Evolutionary conservation across 2,113 vertebrate genomes (phyloP), one percentile per base, ranked within the genome.

Genomic region (Lepidothrix coronata): DNA sequence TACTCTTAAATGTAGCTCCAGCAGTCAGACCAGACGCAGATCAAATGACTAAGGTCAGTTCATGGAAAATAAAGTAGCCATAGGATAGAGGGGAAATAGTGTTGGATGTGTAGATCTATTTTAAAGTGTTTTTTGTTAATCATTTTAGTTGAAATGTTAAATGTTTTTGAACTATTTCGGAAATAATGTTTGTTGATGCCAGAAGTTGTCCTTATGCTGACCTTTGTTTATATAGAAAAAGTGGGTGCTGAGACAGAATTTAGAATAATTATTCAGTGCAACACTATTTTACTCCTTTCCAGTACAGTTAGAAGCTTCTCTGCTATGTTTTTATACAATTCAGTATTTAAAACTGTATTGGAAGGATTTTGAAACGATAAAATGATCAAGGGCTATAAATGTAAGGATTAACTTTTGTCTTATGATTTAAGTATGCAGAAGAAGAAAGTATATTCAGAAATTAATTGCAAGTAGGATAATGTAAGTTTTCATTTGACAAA

Each of bases 31-130:
- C 99, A 33, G 99, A 99, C 3, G 99, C 99, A 35, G 99, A 99
- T 97, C 99, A 99, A 96, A 99, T 99, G 98, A 99, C 99, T 81
- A 99, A 99, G 98, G 99, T 99, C 91, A 98, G 96, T 96, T 75
- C 43, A 12, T 61, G 52, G 54, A 79, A 77, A 78, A 62, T 79
- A 54, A 22, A 49, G 49, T 44, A 81, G 31, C 31, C 20, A 22
- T 18, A 35, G 59, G 73, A 95, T 77, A 58, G 43, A 44, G 66
- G 14, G 37, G 87, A 86, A 85, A 75, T 11, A 33, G 9, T n/a
- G 31, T 66, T 85, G 80, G 61, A 37, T 78, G 85, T 79, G 6
- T 79, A 57, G 70, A 93, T 30, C 23, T 79, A 11, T 79, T 85
- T 62, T 46, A 1, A 76, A 82, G 19, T 67, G 27, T 54, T 66